phyloP scores from a whole-genome alignment of 2,113 vertebrate genomes.

The Macquaria ambigua region DNA sequence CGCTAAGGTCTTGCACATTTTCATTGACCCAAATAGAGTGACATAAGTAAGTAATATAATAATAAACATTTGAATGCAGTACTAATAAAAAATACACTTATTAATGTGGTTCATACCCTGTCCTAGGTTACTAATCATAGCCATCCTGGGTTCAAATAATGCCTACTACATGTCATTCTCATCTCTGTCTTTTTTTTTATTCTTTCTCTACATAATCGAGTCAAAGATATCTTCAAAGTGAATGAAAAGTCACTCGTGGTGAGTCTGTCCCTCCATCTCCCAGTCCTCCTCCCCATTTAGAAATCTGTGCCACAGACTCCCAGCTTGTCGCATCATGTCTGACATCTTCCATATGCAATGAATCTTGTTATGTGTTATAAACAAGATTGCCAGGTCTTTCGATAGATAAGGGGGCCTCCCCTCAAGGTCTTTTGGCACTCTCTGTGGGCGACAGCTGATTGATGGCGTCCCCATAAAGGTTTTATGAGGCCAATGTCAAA shows the following conservation, averaged over 20 bases:
- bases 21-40: too few species aligned
- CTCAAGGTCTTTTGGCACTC: slow-evolving; percentile 55
- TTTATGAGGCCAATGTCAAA: slow-evolving; percentile 68
- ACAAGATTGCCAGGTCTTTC: slow-evolving; percentile 30
- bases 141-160: background rate
- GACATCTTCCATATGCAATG: slow-evolving; percentile 39
- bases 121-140: background rate
- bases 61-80: background rate
- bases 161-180: background rate
- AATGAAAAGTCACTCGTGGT: background rate
- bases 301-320: background rate
- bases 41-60: background rate
- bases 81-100: background rate
- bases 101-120: background rate
- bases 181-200: background rate
- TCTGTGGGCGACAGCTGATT: slow-evolving; percentile 62
- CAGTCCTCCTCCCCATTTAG: background rate
- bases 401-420: slow-evolving; percentile 42
- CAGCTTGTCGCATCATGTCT: slow-evolving; percentile 12
- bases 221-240: background rate
- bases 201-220: background rate
- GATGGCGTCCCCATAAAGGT: slow-evolving; percentile 61
- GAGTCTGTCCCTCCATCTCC: background rate
- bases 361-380: slow-evolving; percentile 50
- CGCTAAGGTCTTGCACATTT: too few species aligned